Conservation (phyloP, 2,113 vertebrate species). For the Otus sunia region DNA sequence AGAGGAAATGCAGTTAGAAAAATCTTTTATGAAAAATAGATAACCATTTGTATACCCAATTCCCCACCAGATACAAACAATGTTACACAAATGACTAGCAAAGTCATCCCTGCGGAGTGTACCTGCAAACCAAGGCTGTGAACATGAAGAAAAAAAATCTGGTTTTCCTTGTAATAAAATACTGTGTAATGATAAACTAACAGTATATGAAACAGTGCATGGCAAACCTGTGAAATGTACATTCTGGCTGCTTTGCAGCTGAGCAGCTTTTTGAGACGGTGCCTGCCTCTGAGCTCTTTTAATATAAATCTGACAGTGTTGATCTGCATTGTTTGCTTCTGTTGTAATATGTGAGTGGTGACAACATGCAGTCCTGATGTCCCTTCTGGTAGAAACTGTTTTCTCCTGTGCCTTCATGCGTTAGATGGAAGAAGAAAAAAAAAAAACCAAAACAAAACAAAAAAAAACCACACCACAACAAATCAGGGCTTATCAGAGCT, state of each 20-base stretch:
- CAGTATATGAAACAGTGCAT: accelerated
- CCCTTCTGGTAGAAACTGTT: neutral
- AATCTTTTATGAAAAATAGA: neutral
- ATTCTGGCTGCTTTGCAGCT: neutral
- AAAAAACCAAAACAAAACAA: too few species aligned
- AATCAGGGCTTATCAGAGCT: neutral
- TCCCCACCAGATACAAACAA: neutral
- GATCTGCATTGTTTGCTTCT: neutral
- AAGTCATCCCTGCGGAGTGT: neutral
- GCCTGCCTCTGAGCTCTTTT: neutral
- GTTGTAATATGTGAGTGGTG: neutral
- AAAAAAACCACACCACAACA: too few species aligned
- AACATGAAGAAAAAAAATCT: neutral
- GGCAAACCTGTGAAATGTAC: neutral
- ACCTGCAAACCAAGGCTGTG: neutral
- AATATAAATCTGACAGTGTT: neutral
- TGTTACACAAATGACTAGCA: neutral
- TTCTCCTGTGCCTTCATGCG: neutral
- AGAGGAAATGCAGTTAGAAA: neutral
- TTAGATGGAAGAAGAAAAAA: neutral
- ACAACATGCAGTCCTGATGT: neutral
- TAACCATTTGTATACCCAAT: neutral
- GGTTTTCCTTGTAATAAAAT: neutral
- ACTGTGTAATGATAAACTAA: neutral
- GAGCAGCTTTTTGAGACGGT: neutral